phyloP scores from a whole-genome alignment of 2,888 invertebrate genomes.

The Patella pellucida region DNA sequence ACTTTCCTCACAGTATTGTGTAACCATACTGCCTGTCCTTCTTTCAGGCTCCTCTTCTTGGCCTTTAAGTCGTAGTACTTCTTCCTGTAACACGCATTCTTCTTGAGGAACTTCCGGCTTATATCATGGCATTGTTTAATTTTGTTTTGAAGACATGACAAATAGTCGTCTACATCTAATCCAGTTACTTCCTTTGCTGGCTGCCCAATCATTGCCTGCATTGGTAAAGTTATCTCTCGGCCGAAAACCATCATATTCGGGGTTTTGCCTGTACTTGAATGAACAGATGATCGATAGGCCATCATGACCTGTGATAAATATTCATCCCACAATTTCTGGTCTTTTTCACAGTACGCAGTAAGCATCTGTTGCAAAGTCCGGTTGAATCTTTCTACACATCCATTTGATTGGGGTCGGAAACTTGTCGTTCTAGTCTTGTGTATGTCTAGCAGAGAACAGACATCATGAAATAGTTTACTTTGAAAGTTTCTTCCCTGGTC shows the following conservation, averaged over 20 bases:
- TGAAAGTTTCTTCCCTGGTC: conserved; percentile 18
- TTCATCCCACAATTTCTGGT: conserved; percentile 16
- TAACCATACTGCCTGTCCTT: conserved; percentile 14
- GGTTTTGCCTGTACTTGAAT: conserved; percentile 14
- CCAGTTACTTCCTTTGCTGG: neutral
- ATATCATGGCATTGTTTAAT: neutral
- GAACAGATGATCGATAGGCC: conserved; percentile 17
- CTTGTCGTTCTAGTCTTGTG: too few species aligned
- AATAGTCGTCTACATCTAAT: neutral
- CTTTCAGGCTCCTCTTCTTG: neutral
- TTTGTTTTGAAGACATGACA: neutral
- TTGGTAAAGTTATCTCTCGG: neutral
- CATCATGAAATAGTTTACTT: conserved; percentile 13
- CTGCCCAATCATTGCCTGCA: neutral
- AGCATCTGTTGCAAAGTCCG: conserved; percentile 25
- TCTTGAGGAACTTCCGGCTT: neutral
- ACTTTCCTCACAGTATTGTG: neutral
- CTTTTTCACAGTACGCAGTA: conserved; percentile 9
- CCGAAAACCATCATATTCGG: conserved; percentile 17
- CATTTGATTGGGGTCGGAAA: conserved; percentile 31
- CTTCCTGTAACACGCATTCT: neutral
- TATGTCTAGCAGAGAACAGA: conserved; percentile 8
- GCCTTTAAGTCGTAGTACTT: conserved; percentile 8
- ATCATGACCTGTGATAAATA: conserved; percentile 16
- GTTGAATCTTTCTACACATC: conserved; percentile 23